Percentiles rank a stretch among this genome's conserved stretches.
Evolutionary conservation across 2,888 invertebrate genomes (phyloP).

Genomic region (Neocrepidodera transversa): DNA sequence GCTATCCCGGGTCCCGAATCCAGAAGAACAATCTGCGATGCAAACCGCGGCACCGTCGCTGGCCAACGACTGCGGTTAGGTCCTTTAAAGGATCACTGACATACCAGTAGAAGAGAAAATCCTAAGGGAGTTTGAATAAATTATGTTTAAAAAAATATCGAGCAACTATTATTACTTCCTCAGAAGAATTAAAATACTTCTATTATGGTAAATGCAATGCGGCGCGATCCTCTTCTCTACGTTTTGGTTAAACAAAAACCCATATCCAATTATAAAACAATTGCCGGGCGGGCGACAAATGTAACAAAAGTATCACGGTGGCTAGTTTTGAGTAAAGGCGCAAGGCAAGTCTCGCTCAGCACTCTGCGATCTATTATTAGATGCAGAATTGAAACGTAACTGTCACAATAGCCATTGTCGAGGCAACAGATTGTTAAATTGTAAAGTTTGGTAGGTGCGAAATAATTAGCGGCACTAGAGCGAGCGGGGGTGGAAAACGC

Average conservation of each 20-base stretch:
- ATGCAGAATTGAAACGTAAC: slow-evolving; percentile 40
- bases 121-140: slow-evolving; percentile 13
- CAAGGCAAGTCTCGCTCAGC: slow-evolving; percentile 28
- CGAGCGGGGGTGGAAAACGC: neutral
- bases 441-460: slow-evolving; percentile 47
- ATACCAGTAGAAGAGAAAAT: slow-evolving; percentile 3
- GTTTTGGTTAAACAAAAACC: slow-evolving; percentile 39
- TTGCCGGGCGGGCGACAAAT: slow-evolving; percentile 22
- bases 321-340: slow-evolving; percentile 39
- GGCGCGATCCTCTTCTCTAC: too few species aligned
- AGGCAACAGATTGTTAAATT: slow-evolving; percentile 48
- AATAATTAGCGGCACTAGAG: slow-evolving; percentile 45
- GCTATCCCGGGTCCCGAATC: slow-evolving; percentile 31
- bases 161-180: too few species aligned
- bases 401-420: slow-evolving; percentile 44
- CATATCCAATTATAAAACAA: slow-evolving; percentile 33
- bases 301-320: slow-evolving; percentile 40
- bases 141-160: neutral
- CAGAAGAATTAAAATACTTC: too few species aligned
- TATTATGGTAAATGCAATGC: too few species aligned
- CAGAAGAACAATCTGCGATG: slow-evolving; percentile 25
- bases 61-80: slow-evolving; percentile 20
- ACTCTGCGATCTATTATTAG: slow-evolving; percentile 34
- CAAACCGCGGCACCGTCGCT: slow-evolving; percentile 19
- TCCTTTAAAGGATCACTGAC: slow-evolving; percentile 10